A percentile compares a stretch with the other conserved stretches of the same genome.
These are phyloP conservation scores for Coelopa pilipes DNA, from an alignment of 2,888 invertebrate genomes.

Conservation along the genomic window DNA sequence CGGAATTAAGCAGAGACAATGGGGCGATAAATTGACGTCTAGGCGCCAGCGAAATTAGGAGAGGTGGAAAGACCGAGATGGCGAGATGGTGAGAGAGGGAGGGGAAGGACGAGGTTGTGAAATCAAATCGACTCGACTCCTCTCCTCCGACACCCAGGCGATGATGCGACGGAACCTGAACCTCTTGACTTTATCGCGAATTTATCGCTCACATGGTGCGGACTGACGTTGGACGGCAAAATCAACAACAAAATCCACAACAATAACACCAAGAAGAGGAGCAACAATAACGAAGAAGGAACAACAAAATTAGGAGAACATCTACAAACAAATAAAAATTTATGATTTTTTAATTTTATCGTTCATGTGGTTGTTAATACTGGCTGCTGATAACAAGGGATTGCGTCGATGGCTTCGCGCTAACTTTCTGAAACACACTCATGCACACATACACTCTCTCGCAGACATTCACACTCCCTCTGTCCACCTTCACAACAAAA, in stretches of 20 bases:
- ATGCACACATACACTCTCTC: neutral
- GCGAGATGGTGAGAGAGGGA: neutral
- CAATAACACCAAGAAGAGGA: neutral
- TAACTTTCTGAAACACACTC: neutral
- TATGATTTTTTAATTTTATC: constrained; percentile 13
- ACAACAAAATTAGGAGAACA: too few species aligned
- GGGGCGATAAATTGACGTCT: neutral
- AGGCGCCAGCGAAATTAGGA: neutral
- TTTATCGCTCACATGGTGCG: constrained; percentile 23
- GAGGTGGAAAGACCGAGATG: neutral
- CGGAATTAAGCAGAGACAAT: too few species aligned
- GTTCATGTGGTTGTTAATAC: constrained; percentile 5
- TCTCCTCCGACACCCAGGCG: neutral
- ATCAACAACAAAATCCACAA: constrained; percentile 6
- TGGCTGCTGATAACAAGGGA: constrained; percentile 10
- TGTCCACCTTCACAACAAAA: neutral
- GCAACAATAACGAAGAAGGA: neutral
- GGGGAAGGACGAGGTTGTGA: neutral
- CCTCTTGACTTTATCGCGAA: neutral
- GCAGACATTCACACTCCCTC: neutral
- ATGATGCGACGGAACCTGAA: neutral
- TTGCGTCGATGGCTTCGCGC: neutral
- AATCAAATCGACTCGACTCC: neutral
- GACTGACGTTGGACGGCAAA: constrained; percentile 10
- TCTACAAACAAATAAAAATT: neutral